Conservation (phyloP, 2,113 vertebrate genomes). For the Rhinogobius similis region DNA sequence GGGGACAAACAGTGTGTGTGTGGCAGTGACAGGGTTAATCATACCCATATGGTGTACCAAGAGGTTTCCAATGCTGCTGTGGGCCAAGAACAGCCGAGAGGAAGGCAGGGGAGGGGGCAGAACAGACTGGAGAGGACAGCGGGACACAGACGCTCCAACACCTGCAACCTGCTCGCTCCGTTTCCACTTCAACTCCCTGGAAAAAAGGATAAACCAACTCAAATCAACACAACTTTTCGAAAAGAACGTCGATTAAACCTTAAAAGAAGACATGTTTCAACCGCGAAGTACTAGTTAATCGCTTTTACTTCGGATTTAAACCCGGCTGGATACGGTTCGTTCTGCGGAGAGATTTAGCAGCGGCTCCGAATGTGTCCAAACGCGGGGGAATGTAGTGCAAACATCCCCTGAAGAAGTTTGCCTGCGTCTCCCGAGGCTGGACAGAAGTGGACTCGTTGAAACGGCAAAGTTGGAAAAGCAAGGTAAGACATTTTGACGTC, state of each 20-base stretch:
- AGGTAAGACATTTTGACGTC: constrained; percentile 56
- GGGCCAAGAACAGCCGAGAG: constrained; percentile 64
- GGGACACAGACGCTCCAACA: constrained; percentile 60
- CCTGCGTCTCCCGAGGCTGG: constrained; percentile 21
- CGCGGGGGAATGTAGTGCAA: constrained; percentile 59
- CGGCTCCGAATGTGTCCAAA: constrained; percentile 40
- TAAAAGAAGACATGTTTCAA: constrained; percentile 34
- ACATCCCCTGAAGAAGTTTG: constrained; percentile 62
- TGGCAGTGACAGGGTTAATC: constrained; percentile 71
- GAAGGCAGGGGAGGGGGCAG: constrained; percentile 63
- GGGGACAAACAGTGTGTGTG: constrained; percentile 4
- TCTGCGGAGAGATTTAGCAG: constrained; percentile 33
- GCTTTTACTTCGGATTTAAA: constrained; percentile 22
- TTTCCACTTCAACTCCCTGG: constrained; percentile 32
- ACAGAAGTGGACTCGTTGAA: not conserved
- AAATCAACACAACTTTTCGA: constrained; percentile 35
- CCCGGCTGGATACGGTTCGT: constrained; percentile 46
- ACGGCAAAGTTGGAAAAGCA: constrained; percentile 19
- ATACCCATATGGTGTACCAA: constrained; percentile 71
- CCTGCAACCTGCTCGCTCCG: constrained; percentile 70
- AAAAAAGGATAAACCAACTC: constrained; percentile 21
- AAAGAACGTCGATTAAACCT: constrained; percentile 10
- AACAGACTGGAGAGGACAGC: constrained; percentile 72
- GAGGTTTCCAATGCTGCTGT: constrained; percentile 73
- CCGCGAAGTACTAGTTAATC: constrained; percentile 17